Percentiles rank a stretch among this genome's conserved stretches.
These are phyloP conservation scores for Cataglyphis livida DNA, from an alignment of 2,888 invertebrate genomes.

Conservation along the genomic window DNA sequence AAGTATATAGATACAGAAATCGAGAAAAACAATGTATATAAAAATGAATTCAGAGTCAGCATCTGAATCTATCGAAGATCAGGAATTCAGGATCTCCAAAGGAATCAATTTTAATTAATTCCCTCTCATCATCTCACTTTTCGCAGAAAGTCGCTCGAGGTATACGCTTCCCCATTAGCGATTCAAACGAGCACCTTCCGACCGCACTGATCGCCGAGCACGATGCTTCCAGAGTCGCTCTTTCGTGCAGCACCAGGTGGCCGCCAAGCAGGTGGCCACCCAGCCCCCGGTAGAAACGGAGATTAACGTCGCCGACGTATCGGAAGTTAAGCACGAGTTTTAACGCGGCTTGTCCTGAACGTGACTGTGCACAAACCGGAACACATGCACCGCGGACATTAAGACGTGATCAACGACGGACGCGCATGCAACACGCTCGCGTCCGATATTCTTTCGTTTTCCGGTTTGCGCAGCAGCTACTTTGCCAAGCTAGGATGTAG, in stretches of 20 bases:
- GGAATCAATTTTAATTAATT: slow-evolving; percentile 1
- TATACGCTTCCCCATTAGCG: not conserved
- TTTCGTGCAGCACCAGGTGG: slow-evolving; percentile 62
- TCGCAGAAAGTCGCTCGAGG: not conserved
- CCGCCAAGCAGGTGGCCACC: slow-evolving; percentile 45
- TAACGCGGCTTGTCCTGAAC: slow-evolving; percentile 61
- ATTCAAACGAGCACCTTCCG: slow-evolving; percentile 31
- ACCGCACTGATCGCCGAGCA: slow-evolving; percentile 18
- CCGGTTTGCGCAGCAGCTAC: slow-evolving; percentile 13
- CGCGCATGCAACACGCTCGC: slow-evolving; percentile 37
- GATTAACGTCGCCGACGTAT: slow-evolving; percentile 67
- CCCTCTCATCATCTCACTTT: not conserved
- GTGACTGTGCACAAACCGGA: slow-evolving; percentile 52
- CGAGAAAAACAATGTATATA: not conserved
- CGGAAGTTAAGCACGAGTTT: slow-evolving; percentile 66
- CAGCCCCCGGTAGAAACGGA: slow-evolving; percentile 63
- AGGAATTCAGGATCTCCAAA: not conserved
- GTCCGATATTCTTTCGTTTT: slow-evolving; percentile 45
- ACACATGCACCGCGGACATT: slow-evolving; percentile 58
- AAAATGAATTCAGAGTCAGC: not conserved
- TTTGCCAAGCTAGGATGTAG: not conserved
- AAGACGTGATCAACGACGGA: slow-evolving; percentile 69
- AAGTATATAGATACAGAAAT: not conserved
- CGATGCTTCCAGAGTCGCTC: slow-evolving; percentile 13
- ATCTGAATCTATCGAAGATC: not conserved